These are phyloP conservation scores for Nyleta sp. DNA, from an alignment of 2,888 invertebrate genomes.

Conservation along the genomic window DNA sequence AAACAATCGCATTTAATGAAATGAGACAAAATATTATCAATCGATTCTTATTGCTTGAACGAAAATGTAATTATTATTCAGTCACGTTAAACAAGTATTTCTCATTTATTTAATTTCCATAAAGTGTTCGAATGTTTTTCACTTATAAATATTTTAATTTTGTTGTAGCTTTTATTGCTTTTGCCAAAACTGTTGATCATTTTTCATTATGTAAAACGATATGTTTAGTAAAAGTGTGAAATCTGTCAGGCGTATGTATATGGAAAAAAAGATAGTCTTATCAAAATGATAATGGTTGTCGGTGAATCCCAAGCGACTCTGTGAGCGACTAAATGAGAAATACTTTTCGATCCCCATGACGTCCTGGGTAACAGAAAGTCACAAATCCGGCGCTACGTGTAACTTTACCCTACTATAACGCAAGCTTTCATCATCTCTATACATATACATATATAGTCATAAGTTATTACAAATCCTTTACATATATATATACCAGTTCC, in stretches of 20 bases:
- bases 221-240: conserved; percentile 31
- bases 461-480: conserved; percentile 59
- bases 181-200: background rate
- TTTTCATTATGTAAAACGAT: conserved; percentile 18
- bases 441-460: conserved; percentile 45
- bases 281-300: conserved; percentile 52
- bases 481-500: conserved; percentile 39
- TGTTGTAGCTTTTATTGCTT: conserved; percentile 9
- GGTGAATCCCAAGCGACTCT: conserved; percentile 75
- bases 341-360: conserved; percentile 78
- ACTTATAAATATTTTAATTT: no score
- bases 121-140: no score
- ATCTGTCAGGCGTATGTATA: conserved; percentile 16
- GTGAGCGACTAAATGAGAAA: conserved; percentile 80
- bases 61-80: background rate
- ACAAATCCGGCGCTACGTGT: conserved; percentile 64
- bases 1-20: conserved; percentile 39
- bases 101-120: no score
- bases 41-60: conserved; percentile 21
- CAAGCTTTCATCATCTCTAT: conserved; percentile 57
- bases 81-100: no score
- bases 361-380: conserved; percentile 63
- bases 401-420: conserved; percentile 53
- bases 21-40: conserved; percentile 27
- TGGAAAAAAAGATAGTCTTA: conserved; percentile 42